Conservation (phyloP, 2,113 vertebrate species). For the Bambusicola thoracicus region DNA sequence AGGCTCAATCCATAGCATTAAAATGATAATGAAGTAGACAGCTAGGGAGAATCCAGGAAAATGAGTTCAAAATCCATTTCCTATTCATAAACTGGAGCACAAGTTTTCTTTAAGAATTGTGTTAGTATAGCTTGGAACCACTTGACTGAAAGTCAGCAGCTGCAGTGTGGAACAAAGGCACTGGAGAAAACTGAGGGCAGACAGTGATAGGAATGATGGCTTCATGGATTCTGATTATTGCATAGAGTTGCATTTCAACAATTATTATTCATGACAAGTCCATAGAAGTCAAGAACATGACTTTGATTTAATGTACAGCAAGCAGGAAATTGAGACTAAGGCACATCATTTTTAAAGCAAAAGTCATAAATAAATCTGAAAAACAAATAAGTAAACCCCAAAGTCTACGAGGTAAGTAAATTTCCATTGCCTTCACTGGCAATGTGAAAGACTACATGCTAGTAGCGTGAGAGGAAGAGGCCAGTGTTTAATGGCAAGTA, state of each 20-base stretch:
- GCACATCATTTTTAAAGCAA: not conserved
- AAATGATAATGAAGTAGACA: not conserved
- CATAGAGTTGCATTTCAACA: not conserved
- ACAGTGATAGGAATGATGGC: not conserved
- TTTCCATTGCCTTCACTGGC: not conserved
- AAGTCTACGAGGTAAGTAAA: not conserved
- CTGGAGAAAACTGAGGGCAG: not conserved
- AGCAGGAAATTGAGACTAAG: not conserved
- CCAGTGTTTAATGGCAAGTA: not conserved
- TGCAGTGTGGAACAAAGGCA: not conserved
- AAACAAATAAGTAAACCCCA: not conserved
- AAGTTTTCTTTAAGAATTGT: not conserved
- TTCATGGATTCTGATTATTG: not conserved
- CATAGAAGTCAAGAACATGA: not conserved
- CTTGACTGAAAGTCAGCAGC: not conserved
- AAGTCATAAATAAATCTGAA: not conserved
- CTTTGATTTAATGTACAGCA: not conserved
- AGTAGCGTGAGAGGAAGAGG: not conserved
- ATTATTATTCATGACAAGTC: not conserved
- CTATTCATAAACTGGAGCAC: not conserved
- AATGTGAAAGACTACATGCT: not conserved
- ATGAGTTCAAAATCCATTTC: not conserved
- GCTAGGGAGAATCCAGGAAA: not conserved
- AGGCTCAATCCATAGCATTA: not conserved
- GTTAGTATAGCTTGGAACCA: not conserved